A percentile compares a stretch with the other conserved stretches of the same genome.
Evolutionary conservation across 2,113 vertebrate genomes (phyloP).

Genomic region (Eretmochelys imbricata): DNA sequence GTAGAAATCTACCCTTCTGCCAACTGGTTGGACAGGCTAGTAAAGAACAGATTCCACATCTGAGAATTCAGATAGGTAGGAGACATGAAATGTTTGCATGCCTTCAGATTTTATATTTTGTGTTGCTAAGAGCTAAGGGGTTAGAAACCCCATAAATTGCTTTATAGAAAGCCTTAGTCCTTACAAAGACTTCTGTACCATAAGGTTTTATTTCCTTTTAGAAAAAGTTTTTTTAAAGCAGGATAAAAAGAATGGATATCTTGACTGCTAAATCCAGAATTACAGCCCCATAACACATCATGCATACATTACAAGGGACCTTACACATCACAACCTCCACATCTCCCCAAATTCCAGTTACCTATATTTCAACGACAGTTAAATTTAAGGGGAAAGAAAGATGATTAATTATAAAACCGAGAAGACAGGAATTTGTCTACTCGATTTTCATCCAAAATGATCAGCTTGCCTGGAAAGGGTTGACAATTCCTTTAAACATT

Average conservation of each 20-base stretch:
- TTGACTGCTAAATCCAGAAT: not conserved
- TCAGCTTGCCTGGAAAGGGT: not conserved
- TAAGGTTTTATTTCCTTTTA: not conserved
- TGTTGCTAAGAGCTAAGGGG: not conserved
- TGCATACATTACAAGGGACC: not conserved
- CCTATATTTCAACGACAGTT: not conserved
- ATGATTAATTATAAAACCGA: not conserved
- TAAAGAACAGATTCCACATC: not conserved
- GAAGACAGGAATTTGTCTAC: not conserved
- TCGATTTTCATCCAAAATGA: not conserved
- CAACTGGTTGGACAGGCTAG: not conserved
- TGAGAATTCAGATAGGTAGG: not conserved
- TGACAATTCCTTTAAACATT: not conserved
- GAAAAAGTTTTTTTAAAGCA: not conserved
- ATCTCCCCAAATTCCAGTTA: not conserved
- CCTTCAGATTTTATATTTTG: not conserved
- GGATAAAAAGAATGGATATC: not conserved
- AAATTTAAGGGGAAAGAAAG: not conserved
- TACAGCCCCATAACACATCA: not conserved
- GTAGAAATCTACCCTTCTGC: not conserved
- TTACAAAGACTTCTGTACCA: not conserved
- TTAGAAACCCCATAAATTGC: not conserved
- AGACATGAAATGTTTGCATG: not conserved
- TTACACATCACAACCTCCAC: not conserved
- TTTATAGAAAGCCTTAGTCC: not conserved